Evolutionary conservation across 2,888 invertebrate genomes (phyloP), one percentile per base, ranked within the genome.

Genomic region (Drosophila glabriapex): DNA sequence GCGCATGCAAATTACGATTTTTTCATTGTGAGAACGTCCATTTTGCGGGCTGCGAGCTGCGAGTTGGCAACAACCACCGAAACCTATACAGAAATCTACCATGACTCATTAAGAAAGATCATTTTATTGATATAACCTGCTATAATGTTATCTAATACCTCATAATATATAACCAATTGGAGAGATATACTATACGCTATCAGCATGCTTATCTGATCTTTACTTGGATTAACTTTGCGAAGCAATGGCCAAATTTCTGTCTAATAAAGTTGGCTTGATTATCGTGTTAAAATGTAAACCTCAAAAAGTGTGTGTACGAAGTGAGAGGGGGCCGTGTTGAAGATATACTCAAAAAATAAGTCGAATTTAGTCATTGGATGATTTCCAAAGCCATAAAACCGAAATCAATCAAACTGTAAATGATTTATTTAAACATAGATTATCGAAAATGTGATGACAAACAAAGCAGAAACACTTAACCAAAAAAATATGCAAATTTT

Each of bases 71-170:
- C 49, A 50, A 71, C 35, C 60, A 43, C 25, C 9, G 3, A 66
- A 61, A 65, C 25, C 35, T 22, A 46, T 53, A 60, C 54, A 55
- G 29, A 10, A 5, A n/a, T 19, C 31, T 14, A 6, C 19, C 62
- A 56, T 78, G 78, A 78, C 73, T 78, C 78, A 78, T 78, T 82
- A 58, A 46, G 41, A 59, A 63, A 68, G 56, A 63, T 29, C 46
- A 52, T 52, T 66, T 58, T 25, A 78, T 60, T 39, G 53, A 46
- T 59, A 25, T 58, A 16, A 35, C 46, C 70, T 35, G 72, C 62
- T 43, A 60, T 55, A 61, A 59, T 46, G 55, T 19, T 5, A 22
- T 33, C 52, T 37, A 62, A 68, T 58, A 46, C 54, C 52, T 53
- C 53, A 76, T 55, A 46, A n/a, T 10, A 68, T 59, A 59, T 4